phyloP scores from a whole-genome alignment of 2,888 invertebrate genomes.

The Alviniconcha strummeri region DNA sequence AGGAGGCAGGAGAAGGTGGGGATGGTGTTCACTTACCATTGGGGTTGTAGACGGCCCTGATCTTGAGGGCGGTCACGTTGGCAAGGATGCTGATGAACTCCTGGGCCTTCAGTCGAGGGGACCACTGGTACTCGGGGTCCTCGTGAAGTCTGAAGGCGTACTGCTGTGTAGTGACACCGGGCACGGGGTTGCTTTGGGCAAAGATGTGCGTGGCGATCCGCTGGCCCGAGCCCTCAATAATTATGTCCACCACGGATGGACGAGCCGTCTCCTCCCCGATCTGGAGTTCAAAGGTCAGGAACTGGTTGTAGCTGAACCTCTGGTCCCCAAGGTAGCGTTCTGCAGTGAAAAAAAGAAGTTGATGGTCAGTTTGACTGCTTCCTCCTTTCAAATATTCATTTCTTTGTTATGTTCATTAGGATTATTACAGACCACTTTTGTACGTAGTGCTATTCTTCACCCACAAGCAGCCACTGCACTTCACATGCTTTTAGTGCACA shows the following conservation, averaged over 20 bases:
- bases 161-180: constrained; percentile 75
- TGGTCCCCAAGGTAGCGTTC: constrained; percentile 81
- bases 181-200: constrained; percentile 90
- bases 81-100: constrained; percentile 94
- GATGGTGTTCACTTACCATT: constrained; percentile 77
- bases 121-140: constrained; percentile 94
- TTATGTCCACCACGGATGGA: constrained; percentile 89
- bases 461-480: too few relatives aligned
- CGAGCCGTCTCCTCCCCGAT: constrained; percentile 85
- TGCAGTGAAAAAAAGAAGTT: constrained; percentile 49
- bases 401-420: too few relatives aligned
- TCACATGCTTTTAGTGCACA: too few relatives aligned
- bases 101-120: constrained; percentile 88
- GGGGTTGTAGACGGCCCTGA: constrained; percentile 91
- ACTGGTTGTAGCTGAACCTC: constrained; percentile 92
- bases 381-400: background rate
- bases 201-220: constrained; percentile 92
- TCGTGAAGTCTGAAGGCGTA: constrained; percentile 93
- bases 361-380: background rate
- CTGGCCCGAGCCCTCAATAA: constrained; percentile 88
- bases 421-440: too few relatives aligned
- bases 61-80: constrained; percentile 94
- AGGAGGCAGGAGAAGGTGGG: too few relatives aligned
- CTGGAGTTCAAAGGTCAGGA: constrained; percentile 90
- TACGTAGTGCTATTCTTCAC: too few relatives aligned